Conservation (phyloP, 2,888 invertebrate species). For the Gibbula magus region DNA sequence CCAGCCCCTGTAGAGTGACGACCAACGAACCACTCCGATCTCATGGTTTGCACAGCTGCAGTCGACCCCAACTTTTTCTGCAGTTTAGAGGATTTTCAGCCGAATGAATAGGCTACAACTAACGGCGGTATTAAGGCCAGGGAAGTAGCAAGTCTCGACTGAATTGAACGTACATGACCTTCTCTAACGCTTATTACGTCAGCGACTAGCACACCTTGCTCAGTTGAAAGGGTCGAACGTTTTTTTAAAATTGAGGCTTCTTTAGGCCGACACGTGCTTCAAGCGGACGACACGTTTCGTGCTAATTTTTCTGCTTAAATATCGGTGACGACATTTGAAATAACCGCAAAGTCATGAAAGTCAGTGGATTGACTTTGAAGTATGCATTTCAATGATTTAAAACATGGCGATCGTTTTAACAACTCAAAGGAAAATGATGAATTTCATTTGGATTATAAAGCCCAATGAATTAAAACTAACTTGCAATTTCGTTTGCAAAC, state of each 20-base stretch:
- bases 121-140: not conserved
- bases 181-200: not conserved
- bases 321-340: too few species aligned
- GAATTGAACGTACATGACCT: not conserved
- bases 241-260: not conserved
- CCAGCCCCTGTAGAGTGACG: not conserved
- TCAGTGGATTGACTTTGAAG: too few species aligned
- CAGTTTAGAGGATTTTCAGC: not conserved
- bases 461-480: too few species aligned
- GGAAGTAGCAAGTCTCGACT: not conserved
- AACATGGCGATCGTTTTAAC: too few species aligned
- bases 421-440: too few species aligned
- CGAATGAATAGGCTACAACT: not conserved
- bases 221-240: too few species aligned
- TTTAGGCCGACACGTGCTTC: not conserved
- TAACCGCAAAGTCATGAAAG: too few species aligned
- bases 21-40: not conserved
- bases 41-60: conserved; percentile 13
- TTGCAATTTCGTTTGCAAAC: too few species aligned
- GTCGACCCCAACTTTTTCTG: not conserved
- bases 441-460: too few species aligned
- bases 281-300: not conserved
- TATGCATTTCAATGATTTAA: too few species aligned
- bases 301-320: not conserved
- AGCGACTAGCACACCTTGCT: not conserved